phyloP scores from a whole-genome alignment of 2,113 vertebrate species.

The Indri indri region DNA sequence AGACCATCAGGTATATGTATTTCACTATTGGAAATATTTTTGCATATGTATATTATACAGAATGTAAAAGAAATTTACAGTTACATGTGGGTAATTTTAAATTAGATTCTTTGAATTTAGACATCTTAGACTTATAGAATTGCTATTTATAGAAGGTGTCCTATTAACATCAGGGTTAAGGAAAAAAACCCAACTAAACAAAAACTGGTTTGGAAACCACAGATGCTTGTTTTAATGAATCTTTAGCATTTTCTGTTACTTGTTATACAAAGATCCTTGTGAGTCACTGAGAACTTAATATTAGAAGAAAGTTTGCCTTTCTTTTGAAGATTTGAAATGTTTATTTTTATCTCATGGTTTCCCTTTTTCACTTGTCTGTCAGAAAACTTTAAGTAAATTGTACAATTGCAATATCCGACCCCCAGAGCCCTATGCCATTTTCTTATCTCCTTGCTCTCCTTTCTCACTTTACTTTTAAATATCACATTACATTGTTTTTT shows the following conservation, averaged over 20 bases:
- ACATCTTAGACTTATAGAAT: not conserved
- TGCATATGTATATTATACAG: not conserved
- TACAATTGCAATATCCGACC: not conserved
- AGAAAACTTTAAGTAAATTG: not conserved
- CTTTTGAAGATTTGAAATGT: not conserved
- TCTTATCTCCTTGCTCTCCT: not conserved
- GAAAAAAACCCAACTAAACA: not conserved
- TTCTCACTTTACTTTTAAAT: slow-evolving; percentile 32
- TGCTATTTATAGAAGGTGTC: not conserved
- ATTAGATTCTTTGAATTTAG: not conserved
- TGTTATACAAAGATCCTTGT: not conserved
- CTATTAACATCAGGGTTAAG: not conserved
- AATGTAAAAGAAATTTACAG: not conserved
- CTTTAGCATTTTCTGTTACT: not conserved
- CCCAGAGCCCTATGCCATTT: not conserved
- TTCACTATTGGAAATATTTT: not conserved
- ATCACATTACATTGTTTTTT: not conserved
- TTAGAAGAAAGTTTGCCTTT: not conserved
- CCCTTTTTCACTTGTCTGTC: not conserved
- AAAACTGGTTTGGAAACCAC: not conserved
- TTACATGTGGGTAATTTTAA: not conserved
- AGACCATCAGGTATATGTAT: not conserved
- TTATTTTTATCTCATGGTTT: slow-evolving; percentile 25
- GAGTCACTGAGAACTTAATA: not conserved
- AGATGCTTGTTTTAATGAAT: slow-evolving; percentile 6